Evolutionary conservation across 2,797 vertebrate genomes (phyloP).

Genomic region (Manis crassicaudata): DNA sequence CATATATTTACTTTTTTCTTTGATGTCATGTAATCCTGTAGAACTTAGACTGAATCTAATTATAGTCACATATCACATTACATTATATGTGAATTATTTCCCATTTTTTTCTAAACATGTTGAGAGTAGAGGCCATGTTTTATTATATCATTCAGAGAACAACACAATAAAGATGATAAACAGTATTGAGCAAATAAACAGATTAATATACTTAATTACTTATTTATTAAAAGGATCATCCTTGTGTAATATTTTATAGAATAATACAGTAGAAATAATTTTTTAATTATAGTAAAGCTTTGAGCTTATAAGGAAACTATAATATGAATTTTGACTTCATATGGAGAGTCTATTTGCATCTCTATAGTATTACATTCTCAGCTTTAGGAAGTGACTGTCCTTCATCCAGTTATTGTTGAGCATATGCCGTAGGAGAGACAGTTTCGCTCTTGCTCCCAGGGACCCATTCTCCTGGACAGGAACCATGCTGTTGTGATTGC

Average conservation of each 20-base stretch:
- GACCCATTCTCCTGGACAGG: fast-evolving
- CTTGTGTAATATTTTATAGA: background rate
- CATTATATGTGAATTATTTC: background rate
- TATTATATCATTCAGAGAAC: background rate
- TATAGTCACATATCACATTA: background rate
- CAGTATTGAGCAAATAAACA: background rate
- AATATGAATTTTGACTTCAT: conserved; percentile 1
- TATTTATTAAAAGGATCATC: background rate
- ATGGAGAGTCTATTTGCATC: background rate
- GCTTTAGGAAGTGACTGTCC: background rate
- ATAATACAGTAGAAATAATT: background rate
- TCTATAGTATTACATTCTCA: background rate
- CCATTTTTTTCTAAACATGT: background rate
- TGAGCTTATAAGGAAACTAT: background rate
- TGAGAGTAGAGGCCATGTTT: background rate
- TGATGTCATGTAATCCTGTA: background rate
- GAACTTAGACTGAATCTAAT: background rate
- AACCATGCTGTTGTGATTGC: background rate
- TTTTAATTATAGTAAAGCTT: background rate
- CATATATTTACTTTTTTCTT: background rate
- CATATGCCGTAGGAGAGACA: background rate
- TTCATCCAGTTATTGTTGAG: background rate
- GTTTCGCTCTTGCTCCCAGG: background rate
- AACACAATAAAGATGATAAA: background rate
- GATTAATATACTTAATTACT: background rate